Conservation (phyloP, 2,888 invertebrate genomes). For the Hesperia comma region DNA sequence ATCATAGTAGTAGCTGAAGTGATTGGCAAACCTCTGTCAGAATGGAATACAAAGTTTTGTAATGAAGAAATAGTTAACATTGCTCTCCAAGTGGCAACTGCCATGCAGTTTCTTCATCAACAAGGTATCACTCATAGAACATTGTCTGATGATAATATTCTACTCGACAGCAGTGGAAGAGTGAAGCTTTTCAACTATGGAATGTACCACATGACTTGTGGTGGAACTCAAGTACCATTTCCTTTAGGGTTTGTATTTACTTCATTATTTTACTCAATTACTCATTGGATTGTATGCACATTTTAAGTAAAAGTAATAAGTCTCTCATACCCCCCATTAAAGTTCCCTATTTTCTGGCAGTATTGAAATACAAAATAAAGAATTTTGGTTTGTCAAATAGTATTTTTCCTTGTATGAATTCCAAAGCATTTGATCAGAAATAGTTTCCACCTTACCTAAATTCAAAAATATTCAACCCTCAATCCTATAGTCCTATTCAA, state of each 20-base stretch:
- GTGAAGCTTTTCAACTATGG: constrained; percentile 97
- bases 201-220: constrained; percentile 95
- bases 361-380: too few relatives aligned
- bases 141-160: constrained; percentile 92
- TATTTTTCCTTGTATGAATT: too few relatives aligned
- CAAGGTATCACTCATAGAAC: constrained; percentile 91
- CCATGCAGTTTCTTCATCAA: constrained; percentile 88
- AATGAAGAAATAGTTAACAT: constrained; percentile 85
- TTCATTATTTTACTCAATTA: constrained; percentile 1
- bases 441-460: too few relatives aligned
- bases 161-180: constrained; percentile 87
- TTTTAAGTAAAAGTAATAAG: too few relatives aligned
- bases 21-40: constrained; percentile 86
- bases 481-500: too few relatives aligned
- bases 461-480: too few relatives aligned
- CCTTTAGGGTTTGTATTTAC: constrained; percentile 88
- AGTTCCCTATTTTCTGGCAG: too few relatives aligned
- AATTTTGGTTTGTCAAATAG: too few relatives aligned
- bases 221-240: constrained; percentile 94
- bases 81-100: constrained; percentile 89
- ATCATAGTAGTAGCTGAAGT: constrained; percentile 93
- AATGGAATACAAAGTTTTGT: constrained; percentile 71
- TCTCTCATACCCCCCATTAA: too few relatives aligned
- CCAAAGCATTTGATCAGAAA: too few relatives aligned
- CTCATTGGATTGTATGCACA: too few relatives aligned